Evolutionary conservation across 2,888 invertebrate genomes (phyloP).

Genomic region (Beris morrisii): DNA sequence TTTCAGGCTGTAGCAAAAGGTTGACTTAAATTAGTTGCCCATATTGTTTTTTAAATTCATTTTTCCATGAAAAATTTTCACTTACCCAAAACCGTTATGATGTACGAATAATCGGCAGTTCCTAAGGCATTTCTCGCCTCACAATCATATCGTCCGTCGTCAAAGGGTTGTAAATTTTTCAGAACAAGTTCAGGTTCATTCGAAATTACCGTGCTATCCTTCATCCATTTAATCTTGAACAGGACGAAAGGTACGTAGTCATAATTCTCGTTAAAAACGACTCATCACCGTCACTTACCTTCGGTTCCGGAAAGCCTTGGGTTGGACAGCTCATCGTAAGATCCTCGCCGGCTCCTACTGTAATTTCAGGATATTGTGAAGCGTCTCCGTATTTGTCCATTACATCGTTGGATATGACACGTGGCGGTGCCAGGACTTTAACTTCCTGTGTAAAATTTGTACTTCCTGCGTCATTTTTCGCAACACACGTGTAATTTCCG

Average conservation of each 20-base stretch:
- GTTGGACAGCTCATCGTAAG: constrained; percentile 58
- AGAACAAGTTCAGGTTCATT: constrained; percentile 39
- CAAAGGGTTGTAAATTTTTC: constrained; percentile 45
- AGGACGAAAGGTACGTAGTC: no score
- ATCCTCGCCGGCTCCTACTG: constrained; percentile 55
- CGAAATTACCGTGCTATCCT: constrained; percentile 33
- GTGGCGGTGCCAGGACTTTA: constrained; percentile 60
- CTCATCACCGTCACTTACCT: constrained; percentile 42
- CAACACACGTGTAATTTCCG: constrained; percentile 63
- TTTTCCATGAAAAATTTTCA: neutral
- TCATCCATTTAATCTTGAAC: constrained; percentile 37
- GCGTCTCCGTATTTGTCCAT: constrained; percentile 13
- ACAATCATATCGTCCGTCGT: constrained; percentile 63
- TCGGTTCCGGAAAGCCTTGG: constrained; percentile 57
- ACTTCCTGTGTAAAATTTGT: constrained; percentile 59
- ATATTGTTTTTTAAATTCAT: neutral
- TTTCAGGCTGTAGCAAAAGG: no score
- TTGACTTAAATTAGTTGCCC: no score
- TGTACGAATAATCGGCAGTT: constrained; percentile 57
- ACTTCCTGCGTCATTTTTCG: constrained; percentile 62
- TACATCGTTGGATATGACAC: constrained; percentile 41
- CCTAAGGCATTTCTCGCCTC: constrained; percentile 65
- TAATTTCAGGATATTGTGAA: constrained; percentile 43
- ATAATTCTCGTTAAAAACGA: no score
- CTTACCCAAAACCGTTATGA: constrained; percentile 59